Evolutionary conservation across 2,797 vertebrate genomes (phyloP).

Genomic region (Oreortyx pictus): DNA sequence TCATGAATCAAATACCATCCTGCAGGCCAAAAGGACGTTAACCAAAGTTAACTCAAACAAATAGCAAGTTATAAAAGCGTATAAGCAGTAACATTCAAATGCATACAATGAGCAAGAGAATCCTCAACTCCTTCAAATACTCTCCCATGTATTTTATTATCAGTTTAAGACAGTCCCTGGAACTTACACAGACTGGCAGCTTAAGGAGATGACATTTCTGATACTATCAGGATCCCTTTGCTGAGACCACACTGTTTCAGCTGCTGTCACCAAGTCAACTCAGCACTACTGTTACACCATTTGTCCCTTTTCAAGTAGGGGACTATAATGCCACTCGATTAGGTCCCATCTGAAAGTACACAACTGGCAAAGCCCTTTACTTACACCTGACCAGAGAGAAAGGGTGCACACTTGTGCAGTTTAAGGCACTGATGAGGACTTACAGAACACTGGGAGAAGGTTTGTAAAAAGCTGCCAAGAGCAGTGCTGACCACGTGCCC

Average conservation of each 20-base stretch:
- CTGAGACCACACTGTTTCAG: conserved; percentile 25
- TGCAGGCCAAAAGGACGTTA: neutral
- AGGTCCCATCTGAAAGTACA: neutral
- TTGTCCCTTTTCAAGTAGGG: conserved; percentile 21
- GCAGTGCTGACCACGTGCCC: neutral
- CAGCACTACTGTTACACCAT: conserved; percentile 14
- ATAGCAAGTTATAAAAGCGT: neutral
- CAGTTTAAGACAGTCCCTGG: neutral
- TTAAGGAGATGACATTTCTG: conserved; percentile 48
- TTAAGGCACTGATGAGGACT: neutral
- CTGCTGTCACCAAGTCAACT: conserved; percentile 36
- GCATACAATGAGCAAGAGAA: neutral
- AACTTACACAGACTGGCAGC: neutral
- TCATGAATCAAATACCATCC: neutral
- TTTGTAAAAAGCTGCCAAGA: neutral
- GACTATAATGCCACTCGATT: neutral
- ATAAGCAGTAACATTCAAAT: neutral
- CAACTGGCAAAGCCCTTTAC: conserved; percentile 49
- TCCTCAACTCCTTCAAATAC: neutral
- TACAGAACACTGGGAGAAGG: neutral
- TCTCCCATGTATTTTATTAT: neutral
- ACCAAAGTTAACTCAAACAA: neutral
- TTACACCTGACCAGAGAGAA: neutral
- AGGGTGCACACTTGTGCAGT: neutral
- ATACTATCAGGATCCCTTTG: neutral